Conservation (phyloP, 2,797 vertebrate genomes). For the Pipistrellus pygmaeus region DNA sequence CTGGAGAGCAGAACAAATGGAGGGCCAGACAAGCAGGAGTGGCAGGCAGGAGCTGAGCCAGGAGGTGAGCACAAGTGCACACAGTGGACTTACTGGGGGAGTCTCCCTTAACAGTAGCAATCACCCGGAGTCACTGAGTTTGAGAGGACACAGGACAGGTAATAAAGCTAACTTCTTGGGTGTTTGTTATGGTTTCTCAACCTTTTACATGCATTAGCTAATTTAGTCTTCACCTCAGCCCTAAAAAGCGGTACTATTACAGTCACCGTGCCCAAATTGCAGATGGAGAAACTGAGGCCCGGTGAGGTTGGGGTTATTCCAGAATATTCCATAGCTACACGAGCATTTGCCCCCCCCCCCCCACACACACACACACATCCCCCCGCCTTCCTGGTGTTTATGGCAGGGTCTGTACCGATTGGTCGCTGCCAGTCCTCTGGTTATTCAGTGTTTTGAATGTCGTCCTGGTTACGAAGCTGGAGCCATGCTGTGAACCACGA, state of each 20-base stretch:
- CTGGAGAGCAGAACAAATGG: neutral
- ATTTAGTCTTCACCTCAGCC: neutral
- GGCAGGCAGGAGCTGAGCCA: neutral
- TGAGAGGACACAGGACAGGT: neutral
- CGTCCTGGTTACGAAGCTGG: slow-evolving; percentile 51
- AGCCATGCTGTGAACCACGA: neutral
- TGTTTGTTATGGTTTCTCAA: neutral
- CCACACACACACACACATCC: too few species aligned
- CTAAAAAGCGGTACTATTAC: neutral
- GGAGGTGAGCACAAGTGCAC: neutral
- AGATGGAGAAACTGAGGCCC: neutral
- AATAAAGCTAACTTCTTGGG: neutral
- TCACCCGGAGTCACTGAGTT: slow-evolving; percentile 13
- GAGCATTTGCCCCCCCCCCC: neutral
- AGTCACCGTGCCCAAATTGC: neutral
- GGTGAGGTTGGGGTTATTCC: neutral
- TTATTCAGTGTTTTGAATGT: slow-evolving; percentile 70
- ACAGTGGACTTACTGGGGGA: neutral
- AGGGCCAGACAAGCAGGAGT: neutral
- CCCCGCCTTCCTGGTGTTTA: neutral
- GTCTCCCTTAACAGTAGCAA: neutral
- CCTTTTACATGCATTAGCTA: neutral
- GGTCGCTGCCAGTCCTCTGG: neutral
- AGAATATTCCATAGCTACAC: neutral
- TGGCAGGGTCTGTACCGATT: neutral